A percentile compares a stretch with the other conserved stretches of the same genome.
These are phyloP conservation scores for Trididemnum miniatum DNA, from an alignment of 23 tunicate genomes.

Conservation along the genomic window DNA sequence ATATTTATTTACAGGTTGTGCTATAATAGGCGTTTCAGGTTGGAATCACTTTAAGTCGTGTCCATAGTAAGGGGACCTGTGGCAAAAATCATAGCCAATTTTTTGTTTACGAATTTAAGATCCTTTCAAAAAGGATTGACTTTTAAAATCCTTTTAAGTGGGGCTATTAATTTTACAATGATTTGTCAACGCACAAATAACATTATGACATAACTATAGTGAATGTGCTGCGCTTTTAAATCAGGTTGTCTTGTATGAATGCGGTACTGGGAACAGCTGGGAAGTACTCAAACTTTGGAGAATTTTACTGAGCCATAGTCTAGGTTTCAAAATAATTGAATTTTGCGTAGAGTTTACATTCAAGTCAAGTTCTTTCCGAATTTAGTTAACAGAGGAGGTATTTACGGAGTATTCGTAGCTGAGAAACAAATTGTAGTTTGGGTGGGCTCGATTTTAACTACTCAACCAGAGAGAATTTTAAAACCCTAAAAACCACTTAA, in stretches of 20 bases:
- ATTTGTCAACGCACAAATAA: not conserved
- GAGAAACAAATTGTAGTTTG: not conserved
- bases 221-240: not conserved
- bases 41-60: not conserved
- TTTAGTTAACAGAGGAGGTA: not conserved
- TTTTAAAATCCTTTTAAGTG: not conserved
- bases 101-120: not conserved
- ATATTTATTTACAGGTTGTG: not conserved
- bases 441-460: not conserved
- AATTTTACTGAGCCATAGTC: not conserved
- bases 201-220: not conserved
- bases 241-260: not conserved
- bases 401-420: not conserved
- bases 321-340: not conserved
- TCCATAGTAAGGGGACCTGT: not conserved
- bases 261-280: not conserved
- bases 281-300: not conserved
- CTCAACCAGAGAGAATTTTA: too few relatives aligned
- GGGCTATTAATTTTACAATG: not conserved
- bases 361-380: not conserved
- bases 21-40: not conserved
- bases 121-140: not conserved
- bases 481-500: too few relatives aligned
- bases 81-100: not conserved
- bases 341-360: not conserved